These are phyloP conservation scores for Pyrrhia umbra DNA, from an alignment of 2,888 invertebrate species.

Conservation along the genomic window DNA sequence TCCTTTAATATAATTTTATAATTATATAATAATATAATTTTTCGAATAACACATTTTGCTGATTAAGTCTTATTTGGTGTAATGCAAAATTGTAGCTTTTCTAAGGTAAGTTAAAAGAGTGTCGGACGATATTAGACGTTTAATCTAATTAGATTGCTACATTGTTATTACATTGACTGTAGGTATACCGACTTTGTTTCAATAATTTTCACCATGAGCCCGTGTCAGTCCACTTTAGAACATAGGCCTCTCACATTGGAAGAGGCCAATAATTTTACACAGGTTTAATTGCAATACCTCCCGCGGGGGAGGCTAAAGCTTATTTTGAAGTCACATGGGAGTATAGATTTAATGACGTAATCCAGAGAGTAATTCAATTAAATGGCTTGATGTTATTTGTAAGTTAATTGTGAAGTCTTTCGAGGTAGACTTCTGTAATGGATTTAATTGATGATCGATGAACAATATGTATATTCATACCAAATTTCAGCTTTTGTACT, in stretches of 20 bases:
- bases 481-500: too few relatives aligned
- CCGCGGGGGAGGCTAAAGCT: constrained; percentile 2
- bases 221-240: too few relatives aligned
- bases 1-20: neutral
- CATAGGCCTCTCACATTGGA: too few relatives aligned
- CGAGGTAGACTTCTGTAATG: too few relatives aligned
- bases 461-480: too few relatives aligned
- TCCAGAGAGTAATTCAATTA: constrained; percentile 11
- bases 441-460: too few relatives aligned
- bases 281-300: constrained; percentile 31
- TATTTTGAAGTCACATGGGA: constrained; percentile 6
- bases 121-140: neutral
- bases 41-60: neutral
- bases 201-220: constrained; percentile 17
- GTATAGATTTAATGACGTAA: constrained; percentile 27
- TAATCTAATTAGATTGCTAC: neutral
- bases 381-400: constrained; percentile 15
- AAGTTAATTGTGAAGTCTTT: too few relatives aligned
- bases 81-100: neutral
- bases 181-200: constrained; percentile 10
- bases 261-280: too few relatives aligned
- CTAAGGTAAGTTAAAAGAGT: neutral
- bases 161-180: neutral
- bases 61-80: neutral
- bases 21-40: constrained; percentile 1